phyloP scores from a whole-genome alignment of 2,113 vertebrate species.

The Plecotus auritus region DNA sequence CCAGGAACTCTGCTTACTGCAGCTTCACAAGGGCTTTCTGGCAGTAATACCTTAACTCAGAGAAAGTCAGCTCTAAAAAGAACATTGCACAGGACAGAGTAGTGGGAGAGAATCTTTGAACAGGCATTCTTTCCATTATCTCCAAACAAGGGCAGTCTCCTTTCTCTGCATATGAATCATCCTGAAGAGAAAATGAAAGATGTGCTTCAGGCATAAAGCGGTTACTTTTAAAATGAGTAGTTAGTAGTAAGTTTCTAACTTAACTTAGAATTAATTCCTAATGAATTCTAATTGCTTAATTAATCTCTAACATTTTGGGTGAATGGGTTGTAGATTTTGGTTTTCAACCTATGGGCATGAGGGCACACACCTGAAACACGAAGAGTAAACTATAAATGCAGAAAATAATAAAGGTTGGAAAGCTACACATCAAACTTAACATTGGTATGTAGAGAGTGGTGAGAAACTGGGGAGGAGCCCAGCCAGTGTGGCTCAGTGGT shows the following conservation, averaged over 20 bases:
- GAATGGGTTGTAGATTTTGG: background rate
- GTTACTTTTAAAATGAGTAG: constrained; percentile 20
- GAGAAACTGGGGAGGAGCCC: background rate
- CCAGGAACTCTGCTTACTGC: background rate
- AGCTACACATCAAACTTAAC: background rate
- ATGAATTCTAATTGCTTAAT: constrained; percentile 13
- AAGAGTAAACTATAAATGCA: background rate
- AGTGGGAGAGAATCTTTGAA: background rate
- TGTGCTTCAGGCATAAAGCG: background rate
- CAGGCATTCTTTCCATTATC: background rate
- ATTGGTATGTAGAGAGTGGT: background rate
- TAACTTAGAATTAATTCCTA: constrained; percentile 9
- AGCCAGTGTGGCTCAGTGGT: no score
- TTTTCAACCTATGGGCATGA: background rate
- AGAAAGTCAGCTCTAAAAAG: background rate
- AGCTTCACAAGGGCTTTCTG: background rate
- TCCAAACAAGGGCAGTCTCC: background rate
- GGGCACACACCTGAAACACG: background rate
- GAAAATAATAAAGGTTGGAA: background rate
- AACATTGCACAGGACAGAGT: background rate
- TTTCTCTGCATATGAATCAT: background rate
- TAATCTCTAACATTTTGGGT: background rate
- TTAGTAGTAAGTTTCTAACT: background rate
- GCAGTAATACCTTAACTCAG: background rate
- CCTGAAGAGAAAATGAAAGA: background rate